Percentiles rank a stretch among this genome's conserved stretches.
phyloP scores from a whole-genome alignment of 2,797 vertebrate genomes.

The Bradypus variegatus region DNA sequence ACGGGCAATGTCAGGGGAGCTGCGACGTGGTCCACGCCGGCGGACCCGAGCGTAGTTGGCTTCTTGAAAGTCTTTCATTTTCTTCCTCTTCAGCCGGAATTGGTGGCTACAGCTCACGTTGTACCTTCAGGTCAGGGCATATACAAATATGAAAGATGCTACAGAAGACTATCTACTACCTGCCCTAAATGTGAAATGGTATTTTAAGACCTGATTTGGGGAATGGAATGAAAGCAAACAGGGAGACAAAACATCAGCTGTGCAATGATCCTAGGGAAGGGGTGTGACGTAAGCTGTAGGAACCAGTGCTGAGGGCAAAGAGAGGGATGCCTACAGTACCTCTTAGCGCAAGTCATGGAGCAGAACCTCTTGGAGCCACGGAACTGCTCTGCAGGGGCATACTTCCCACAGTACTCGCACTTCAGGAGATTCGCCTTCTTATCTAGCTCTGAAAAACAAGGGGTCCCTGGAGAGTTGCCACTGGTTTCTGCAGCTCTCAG shows the following conservation, averaged over 20 bases:
- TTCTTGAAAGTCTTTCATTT: slow-evolving; percentile 78
- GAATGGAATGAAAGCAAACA: neutral
- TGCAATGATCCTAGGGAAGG: neutral
- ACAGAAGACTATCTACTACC: neutral
- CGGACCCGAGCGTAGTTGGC: slow-evolving; percentile 75
- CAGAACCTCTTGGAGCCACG: slow-evolving; percentile 97
- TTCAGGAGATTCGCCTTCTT: slow-evolving; percentile 82
- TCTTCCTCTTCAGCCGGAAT: slow-evolving; percentile 87
- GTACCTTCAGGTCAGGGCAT: slow-evolving; percentile 77
- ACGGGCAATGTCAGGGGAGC: slow-evolving; percentile 83
- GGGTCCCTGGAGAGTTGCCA: neutral
- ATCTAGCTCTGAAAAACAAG: slow-evolving; percentile 72
- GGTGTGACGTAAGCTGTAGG: neutral
- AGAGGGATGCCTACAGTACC: slow-evolving; percentile 72
- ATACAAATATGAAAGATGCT: neutral
- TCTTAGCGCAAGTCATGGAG: slow-evolving; percentile 96
- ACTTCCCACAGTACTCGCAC: slow-evolving; percentile 93
- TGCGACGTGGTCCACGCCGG: slow-evolving; percentile 86
- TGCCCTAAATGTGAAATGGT: neutral
- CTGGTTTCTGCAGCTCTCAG: neutral
- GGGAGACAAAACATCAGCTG: neutral
- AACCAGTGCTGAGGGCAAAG: neutral
- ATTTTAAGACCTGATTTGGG: neutral
- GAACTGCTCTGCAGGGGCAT: slow-evolving; percentile 92
- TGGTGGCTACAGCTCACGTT: slow-evolving; percentile 97